Evolutionary conservation across 2,888 invertebrate species (phyloP).

Genomic region (Melanotus villosus): DNA sequence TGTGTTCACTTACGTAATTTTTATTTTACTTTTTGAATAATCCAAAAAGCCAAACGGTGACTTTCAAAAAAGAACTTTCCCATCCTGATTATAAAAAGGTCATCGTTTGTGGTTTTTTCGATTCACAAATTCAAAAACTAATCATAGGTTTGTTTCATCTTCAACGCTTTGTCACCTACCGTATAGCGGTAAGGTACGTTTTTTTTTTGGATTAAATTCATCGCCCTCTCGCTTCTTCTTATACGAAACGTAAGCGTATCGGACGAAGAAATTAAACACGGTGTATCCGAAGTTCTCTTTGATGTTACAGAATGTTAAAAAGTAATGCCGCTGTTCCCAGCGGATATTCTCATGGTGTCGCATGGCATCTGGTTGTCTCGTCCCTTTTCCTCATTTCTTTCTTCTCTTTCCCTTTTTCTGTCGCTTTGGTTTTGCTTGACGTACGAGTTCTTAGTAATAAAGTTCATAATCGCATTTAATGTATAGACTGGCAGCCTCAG

Average conservation of each 20-base stretch:
- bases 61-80: too few species aligned
- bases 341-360: constrained; percentile 65
- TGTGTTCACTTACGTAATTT: not conserved
- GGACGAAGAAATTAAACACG: not conserved
- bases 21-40: not conserved
- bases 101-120: constrained; percentile 19
- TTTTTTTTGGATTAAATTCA: not conserved
- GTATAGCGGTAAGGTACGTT: constrained; percentile 2
- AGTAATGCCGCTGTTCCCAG: constrained; percentile 52
- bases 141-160: constrained; percentile 27
- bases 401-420: constrained; percentile 2
- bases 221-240: not conserved
- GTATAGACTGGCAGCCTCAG: too few species aligned
- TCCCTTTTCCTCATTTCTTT: constrained; percentile 40
- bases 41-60: too few species aligned
- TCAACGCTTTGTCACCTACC: constrained; percentile 24
- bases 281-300: constrained; percentile 2
- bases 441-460: too few species aligned
- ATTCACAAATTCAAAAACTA: constrained; percentile 13
- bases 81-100: too few species aligned
- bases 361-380: constrained; percentile 63
- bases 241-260: not conserved
- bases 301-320: constrained; percentile 26
- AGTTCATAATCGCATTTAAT: too few species aligned
- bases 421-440: not conserved